phyloP scores from a whole-genome alignment of 2,888 invertebrate species.

The Parelbella ahira region DNA sequence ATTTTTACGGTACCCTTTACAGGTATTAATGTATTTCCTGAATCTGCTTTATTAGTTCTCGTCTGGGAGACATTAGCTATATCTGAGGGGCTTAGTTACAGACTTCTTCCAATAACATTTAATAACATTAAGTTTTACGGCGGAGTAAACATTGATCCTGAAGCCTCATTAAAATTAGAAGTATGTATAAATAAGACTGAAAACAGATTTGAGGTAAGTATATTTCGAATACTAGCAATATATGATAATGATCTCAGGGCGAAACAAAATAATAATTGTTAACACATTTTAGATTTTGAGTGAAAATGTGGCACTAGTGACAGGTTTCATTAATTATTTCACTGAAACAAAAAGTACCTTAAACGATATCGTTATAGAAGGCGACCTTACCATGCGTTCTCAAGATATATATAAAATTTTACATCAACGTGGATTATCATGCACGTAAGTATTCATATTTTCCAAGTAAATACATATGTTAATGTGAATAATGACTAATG shows the following conservation, averaged over 20 bases:
- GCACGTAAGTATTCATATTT: constrained; percentile 1
- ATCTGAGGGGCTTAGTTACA: constrained; percentile 1
- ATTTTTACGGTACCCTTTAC: neutral
- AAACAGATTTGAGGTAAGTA: constrained; percentile 6
- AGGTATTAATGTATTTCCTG: constrained; percentile 11
- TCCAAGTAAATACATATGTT: too few relatives aligned
- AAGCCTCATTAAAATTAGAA: neutral
- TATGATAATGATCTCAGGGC: too few relatives aligned
- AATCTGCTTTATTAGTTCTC: constrained; percentile 5
- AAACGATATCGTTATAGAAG: too few relatives aligned
- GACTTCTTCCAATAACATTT: neutral
- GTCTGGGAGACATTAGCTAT: constrained; percentile 14
- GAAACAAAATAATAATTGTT: too few relatives aligned
- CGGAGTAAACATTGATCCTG: neutral
- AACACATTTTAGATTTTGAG: too few relatives aligned
- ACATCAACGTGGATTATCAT: constrained; percentile 4
- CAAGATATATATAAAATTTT: constrained; percentile 7
- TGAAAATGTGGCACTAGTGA: too few relatives aligned
- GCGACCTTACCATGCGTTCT: neutral
- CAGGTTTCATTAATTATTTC: too few relatives aligned
- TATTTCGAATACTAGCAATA: too few relatives aligned
- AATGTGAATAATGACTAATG: too few relatives aligned
- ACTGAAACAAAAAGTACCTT: neutral
- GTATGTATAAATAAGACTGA: constrained; percentile 2
- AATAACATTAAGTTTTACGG: constrained; percentile 2